Percentiles rank a stretch among this genome's conserved stretches.
Conservation (phyloP, 2,888 invertebrate species). For the Malachius bipustulatus region DNA sequence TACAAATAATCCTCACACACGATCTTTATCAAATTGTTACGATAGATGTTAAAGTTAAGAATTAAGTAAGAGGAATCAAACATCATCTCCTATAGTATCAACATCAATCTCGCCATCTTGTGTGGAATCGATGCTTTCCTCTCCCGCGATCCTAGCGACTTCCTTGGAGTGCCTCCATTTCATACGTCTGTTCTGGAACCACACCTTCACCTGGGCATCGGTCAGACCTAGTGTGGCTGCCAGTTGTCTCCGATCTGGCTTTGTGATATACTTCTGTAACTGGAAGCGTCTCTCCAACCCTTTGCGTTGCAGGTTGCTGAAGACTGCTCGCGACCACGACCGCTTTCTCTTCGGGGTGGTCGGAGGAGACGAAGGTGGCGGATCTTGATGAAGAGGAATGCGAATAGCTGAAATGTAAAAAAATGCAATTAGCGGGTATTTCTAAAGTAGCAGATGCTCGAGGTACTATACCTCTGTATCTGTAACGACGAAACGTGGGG, state of each 20-base stretch:
- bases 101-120: conserved; percentile 36
- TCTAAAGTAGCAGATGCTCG: too few species aligned
- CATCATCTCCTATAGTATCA: too few species aligned
- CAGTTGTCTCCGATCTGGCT: conserved; percentile 82
- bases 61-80: too few species aligned
- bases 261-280: conserved; percentile 91
- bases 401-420: conserved; percentile 26
- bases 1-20: too few species aligned
- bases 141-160: conserved; percentile 24
- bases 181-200: conserved; percentile 69
- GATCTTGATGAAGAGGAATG: conserved; percentile 26
- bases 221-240: conserved; percentile 86
- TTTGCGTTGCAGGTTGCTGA: conserved; percentile 88
- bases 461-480: too few species aligned
- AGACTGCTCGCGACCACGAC: conserved; percentile 92
- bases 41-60: too few species aligned
- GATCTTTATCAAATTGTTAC: too few species aligned
- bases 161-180: conserved; percentile 38
- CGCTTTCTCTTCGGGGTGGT: conserved; percentile 58
- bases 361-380: conserved; percentile 17
- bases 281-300: conserved; percentile 86
- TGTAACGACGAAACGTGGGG: too few species aligned
- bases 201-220: conserved; percentile 87
- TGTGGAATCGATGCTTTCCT: conserved; percentile 29
- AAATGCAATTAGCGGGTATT: too few species aligned